Evolutionary conservation across 2,797 vertebrate species (phyloP).

Genomic region (Rhinophrynus dorsalis): DNA sequence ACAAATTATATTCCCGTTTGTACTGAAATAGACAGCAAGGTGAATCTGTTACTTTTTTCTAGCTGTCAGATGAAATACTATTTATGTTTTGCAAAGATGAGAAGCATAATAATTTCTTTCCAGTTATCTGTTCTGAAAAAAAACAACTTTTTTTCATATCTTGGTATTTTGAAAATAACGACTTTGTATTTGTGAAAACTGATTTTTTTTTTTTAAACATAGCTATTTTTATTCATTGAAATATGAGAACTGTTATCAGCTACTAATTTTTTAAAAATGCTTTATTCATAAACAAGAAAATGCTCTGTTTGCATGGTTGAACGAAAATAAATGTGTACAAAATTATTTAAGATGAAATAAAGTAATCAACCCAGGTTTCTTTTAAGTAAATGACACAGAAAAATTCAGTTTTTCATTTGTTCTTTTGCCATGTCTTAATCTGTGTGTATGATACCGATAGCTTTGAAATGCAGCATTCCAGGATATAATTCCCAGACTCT

Average conservation of each 20-base stretch:
- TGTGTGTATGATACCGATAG: slow-evolving; percentile 12
- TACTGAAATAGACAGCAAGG: slow-evolving; percentile 22
- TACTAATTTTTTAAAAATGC: slow-evolving; percentile 55
- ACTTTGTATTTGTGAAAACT: slow-evolving; percentile 33
- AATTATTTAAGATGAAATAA: slow-evolving; percentile 5
- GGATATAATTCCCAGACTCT: background rate
- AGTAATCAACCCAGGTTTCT: background rate
- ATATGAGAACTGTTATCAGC: slow-evolving; percentile 43
- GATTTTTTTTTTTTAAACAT: slow-evolving; percentile 17
- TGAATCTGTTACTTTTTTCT: slow-evolving; percentile 23
- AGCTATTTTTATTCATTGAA: slow-evolving; percentile 37
- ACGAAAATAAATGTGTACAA: slow-evolving; percentile 53
- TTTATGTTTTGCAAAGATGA: slow-evolving; percentile 27
- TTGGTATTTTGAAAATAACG: no score
- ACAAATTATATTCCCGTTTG: slow-evolving; percentile 36
- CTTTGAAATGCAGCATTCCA: slow-evolving; percentile 1
- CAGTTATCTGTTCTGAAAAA: no score
- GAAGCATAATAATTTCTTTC: slow-evolving; percentile 12
- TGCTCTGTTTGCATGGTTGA: slow-evolving; percentile 48
- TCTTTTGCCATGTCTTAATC: slow-evolving; percentile 15
- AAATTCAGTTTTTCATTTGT: slow-evolving; percentile 13
- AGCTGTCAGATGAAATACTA: slow-evolving; percentile 32
- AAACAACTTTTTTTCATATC: no score
- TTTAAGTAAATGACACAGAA: slow-evolving; percentile 8
- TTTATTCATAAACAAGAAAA: no score